A percentile compares a stretch with the other conserved stretches of the same genome.
Conservation (phyloP, 1,140 invertebrate genomes). For the Drosophila lacteicornis region DNA sequence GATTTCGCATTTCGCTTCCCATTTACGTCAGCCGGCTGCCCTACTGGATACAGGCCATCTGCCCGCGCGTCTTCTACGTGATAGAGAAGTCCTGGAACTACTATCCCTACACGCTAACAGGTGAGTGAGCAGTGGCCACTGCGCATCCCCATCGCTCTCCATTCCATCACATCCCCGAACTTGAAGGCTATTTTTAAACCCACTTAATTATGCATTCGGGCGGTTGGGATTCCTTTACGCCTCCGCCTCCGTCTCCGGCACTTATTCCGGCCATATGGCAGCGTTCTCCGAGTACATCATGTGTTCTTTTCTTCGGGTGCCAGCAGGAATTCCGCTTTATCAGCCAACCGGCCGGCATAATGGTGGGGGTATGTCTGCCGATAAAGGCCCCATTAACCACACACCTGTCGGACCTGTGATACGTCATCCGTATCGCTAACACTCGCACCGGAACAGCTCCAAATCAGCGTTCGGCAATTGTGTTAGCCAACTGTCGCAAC, state of each 20-base stretch:
- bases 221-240: slow-evolving; percentile 1
- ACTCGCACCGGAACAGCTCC: slow-evolving; percentile 9
- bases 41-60: slow-evolving; percentile 94
- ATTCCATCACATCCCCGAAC: neutral
- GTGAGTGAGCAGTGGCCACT: slow-evolving; percentile 84
- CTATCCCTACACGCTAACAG: slow-evolving; percentile 96
- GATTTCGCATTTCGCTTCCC: slow-evolving; percentile 7
- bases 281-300: slow-evolving; percentile 13
- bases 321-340: slow-evolving; percentile 25
- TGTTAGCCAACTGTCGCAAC: slow-evolving; percentile 51
- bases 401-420: slow-evolving; percentile 45
- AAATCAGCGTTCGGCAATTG: slow-evolving; percentile 38
- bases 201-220: slow-evolving; percentile 30
- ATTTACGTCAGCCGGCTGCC: slow-evolving; percentile 91
- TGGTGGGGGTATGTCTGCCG: slow-evolving; percentile 49
- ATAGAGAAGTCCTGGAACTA: slow-evolving; percentile 98
- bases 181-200: slow-evolving; percentile 45
- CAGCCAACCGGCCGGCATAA: slow-evolving; percentile 6
- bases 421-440: slow-evolving; percentile 49
- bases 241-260: neutral
- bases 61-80: slow-evolving; percentile 96
- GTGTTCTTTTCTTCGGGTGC: slow-evolving; percentile 19
- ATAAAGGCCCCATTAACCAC: slow-evolving; percentile 43
- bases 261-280: slow-evolving; percentile 36
- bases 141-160: slow-evolving; percentile 22